Conservation (phyloP, 1,140 invertebrate species). For the Tetramorium simillimum region DNA sequence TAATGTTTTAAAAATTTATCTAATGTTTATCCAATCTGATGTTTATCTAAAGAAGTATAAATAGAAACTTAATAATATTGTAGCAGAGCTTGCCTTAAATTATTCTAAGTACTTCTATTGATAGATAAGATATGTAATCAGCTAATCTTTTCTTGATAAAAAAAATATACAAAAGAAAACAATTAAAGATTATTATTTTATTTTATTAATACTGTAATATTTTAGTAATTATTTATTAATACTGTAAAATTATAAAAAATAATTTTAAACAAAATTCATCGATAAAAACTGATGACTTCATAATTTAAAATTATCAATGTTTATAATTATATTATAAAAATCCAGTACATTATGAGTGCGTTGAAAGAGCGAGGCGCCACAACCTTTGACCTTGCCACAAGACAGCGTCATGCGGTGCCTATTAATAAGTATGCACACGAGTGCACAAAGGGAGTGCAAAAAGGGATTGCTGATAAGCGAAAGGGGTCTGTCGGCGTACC, state of each 20-base stretch:
- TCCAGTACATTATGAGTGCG: not conserved
- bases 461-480: conserved; percentile 60
- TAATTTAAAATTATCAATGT: not conserved
- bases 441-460: conserved; percentile 29
- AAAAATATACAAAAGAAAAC: not conserved
- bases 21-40: not conserved
- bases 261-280: not conserved
- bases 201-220: not conserved
- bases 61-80: not conserved
- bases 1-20: not conserved
- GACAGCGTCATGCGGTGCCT: conserved; percentile 3
- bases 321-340: not conserved
- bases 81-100: not conserved
- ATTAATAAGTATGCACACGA: conserved; percentile 50
- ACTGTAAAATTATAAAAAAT: not conserved
- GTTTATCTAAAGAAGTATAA: not conserved
- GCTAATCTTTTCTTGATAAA: not conserved
- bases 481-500: conserved; percentile 78
- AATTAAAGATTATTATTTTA: not conserved
- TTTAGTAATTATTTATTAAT: not conserved
- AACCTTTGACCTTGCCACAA: conserved; percentile 53
- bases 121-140: not conserved
- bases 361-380: conserved; percentile 9
- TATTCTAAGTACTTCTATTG: too few relatives aligned
- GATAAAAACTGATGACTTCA: not conserved